Evolutionary conservation across 2,797 vertebrate species (phyloP), one percentile per base, ranked within the genome.

Genomic region (Falco cherrug): DNA sequence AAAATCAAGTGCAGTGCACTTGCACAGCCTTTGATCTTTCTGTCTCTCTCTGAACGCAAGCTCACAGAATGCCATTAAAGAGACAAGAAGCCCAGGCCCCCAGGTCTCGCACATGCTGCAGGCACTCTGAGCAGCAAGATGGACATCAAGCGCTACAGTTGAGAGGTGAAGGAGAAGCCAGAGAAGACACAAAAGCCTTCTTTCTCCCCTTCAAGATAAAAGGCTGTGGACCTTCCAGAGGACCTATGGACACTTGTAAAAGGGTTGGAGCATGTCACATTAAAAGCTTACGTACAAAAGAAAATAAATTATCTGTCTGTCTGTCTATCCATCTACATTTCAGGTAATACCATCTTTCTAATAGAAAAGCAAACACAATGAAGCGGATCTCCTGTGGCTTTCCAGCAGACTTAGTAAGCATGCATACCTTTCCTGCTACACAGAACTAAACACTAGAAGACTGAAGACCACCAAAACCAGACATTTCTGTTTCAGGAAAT

Each of bases 1-100:
- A 92, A 95, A 97, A 93, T 70, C 90, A 93, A 91, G 73, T 5
- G 2, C 92, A 35, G 61, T 65, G 50, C 80, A 69, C 84, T 92
- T 76, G 43, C 82, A 81, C 73, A 93, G 93, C 87, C 79, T 94
- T 95, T 97, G 93, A 95, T 96, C 89, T 91, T 83, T 92, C 78
- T 41, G 20, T 33, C 76, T 94, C 50, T 41, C 79, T 87, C 93
- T 67, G 87, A 91, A 71, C 65, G 70, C 47, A 84, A 85, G 65
- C 89, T 70, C 92, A 60, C 56, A 90, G 91, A 95, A 90, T 54
- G 60, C 78, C 92, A 89, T 69, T 95, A 92, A 93, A 94, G 67
- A 90, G 61, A 93, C 82, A 84, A 65, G 79, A 78, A 96, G 63
- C 28, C n/a, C 45, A 47, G 69, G 63, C 51, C 61, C 73, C 24